Evolutionary conservation across 2,113 vertebrate genomes (phyloP), one percentile per base, ranked within the genome.

Genomic region (Elaphurus davidianus): DNA sequence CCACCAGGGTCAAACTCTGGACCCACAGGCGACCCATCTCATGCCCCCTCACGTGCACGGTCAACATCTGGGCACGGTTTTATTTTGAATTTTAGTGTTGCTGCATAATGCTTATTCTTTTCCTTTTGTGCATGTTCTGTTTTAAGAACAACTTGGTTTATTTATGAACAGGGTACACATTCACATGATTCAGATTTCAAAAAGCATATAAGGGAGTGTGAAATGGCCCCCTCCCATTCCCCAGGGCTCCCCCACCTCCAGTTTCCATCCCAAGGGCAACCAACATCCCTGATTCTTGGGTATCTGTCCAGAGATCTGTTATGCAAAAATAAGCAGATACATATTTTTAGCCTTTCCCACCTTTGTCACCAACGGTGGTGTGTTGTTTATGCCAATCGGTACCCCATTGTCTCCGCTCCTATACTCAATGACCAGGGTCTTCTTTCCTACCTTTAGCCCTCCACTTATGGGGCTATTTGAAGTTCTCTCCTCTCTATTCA

Each of bases 331-430:
- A 17, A 97, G 47, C 78, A 90, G 87, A 43, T 60, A 43, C 3
- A 23, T 23, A 8, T 27, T 5, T 23, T 9, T 16, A 6, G 28
- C 15, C 14, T 87, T 84, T 93, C 25, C 52, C 9, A 3, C 25
- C 25, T 43, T 91, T 57, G 30, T 59, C 84, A 67, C 28, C 81
- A 82, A 16, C 6, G 40, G 55, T 47, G 19, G 8, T 10, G 7
- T 1, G 0, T 19, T 27, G 33, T 10, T 76, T 7, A 33, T 1
- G 0, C 14, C 0, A 0, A 15, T 27, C 59, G 62, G 76, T 6
- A 43, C 12, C 19, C 82, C 33, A 21, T 6, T 13, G 7, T 30
- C 45, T 27, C 36, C 57, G 28, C n/a, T 79, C 62, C 12, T 7
- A 25, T 1, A 2, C 50, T 59, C 2, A 0, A 33, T 86, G 33